Base-by-base conservation (phyloP, 2,888 invertebrate genomes). In the Xestia sexstrigata region DNA sequence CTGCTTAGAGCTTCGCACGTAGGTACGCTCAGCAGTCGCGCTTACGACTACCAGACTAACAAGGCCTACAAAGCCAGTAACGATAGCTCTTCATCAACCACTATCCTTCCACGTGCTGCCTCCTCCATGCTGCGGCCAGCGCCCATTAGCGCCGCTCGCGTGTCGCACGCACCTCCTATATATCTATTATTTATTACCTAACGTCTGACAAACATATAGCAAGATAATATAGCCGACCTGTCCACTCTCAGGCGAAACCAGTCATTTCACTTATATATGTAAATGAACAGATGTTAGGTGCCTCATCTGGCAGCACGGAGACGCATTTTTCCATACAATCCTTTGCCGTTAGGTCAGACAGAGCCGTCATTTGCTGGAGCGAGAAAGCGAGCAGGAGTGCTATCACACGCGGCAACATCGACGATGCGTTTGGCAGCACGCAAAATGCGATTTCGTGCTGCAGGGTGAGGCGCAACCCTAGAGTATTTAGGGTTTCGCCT, bases 141-240 rank as follows among this genome's bases (percentile, higher is more conserved):
- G 26, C 42, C 42, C 63, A 82, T 58, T 72, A 82, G 65, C 65
- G 47, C 0, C 11, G 62, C 47, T 85, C 42, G 85, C 83, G 82
- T 83, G 83, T 26, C n/a, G 30, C 85, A 85, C 86, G 83, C 83
- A 67, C 62, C 23, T 68, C 42, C 9, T 62, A 63, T 63, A 70
- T 70, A 62, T 71, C 82, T 73, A 74, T 84, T 81, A 75, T 45
- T 70, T 66, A 84, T 67, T 62, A 74, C 20, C 49, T 39, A 63
- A 83, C 52, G 58, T 39, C 70, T 49, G 55, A 60, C 58, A 70
- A 62, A 55, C 79, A 71, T 42, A 65, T 42, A 39, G 63, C 39
- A 63, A 9, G 49, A 60, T 30, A 60, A 60, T 30, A 60, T 5
- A 17, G 30, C 67, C n/a, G 66, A 63, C 70, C 74, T 69, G 74